Evolutionary conservation across 1,140 invertebrate species (phyloP), one percentile per base, ranked within the genome.

Genomic region (Drosophila pseudoananassae): DNA sequence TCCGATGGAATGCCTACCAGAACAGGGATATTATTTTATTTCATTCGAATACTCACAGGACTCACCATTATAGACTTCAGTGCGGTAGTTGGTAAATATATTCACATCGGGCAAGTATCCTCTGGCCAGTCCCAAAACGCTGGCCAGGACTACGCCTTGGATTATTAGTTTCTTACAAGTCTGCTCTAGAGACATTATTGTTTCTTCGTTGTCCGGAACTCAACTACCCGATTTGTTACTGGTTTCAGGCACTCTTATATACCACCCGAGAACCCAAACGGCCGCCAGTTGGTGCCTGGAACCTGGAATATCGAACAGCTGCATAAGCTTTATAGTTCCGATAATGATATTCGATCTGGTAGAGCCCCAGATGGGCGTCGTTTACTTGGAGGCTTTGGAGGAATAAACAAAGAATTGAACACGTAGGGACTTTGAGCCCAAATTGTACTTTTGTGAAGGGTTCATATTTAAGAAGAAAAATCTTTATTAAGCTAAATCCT

Each of bases 21-120:
- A 3, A 15, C 17, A 4, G 0, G 20, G 20, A 10, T 23, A 4
- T 23, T 10, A 1, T 14, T n/a, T 4, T 0, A 4, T 20, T n/a
- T 2, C 4, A 17, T 15, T 5, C 10, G 10, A 0, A 3, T 14
- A 9, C 60, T 45, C 14, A 2, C 15, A 27, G 40, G 6, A 15
- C 40, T 17, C 14, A 87, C 81, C 81, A 57, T 85, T 87, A 17
- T 85, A 85, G 12, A 85, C 81, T 33, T 85, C 81, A 0, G 81
- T 85, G 27, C 81, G 81, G 38, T 85, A 85, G 25, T 85, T 85
- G 53, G 81, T 87, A 23, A 85, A 85, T 15, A 85, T 85, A 31
- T 87, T 85, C 4, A 85, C 81, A 49, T 85, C 81, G 15, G 81
- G 81, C 9, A 85, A 36, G 25, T 85, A 85, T 27, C 40, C 43